These are phyloP conservation scores for Chionodraco myersi DNA, from an alignment of 2,113 vertebrate genomes.

Conservation along the genomic window DNA sequence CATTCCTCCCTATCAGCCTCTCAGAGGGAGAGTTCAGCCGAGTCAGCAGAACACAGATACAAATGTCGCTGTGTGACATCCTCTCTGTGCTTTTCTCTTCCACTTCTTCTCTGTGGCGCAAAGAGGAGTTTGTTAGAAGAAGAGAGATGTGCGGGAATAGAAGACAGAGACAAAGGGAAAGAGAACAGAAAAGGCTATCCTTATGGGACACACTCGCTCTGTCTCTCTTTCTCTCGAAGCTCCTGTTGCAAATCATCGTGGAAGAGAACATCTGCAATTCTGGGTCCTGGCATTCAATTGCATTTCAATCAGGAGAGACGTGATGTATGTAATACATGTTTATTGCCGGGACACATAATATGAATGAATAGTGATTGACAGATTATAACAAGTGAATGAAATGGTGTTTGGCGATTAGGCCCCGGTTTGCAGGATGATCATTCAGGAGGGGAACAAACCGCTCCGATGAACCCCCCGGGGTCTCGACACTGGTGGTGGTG, in stretches of 20 bases:
- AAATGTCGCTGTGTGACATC: constrained; percentile 74
- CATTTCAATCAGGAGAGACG: background rate
- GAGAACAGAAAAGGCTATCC: constrained; percentile 36
- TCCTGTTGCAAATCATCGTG: constrained; percentile 46
- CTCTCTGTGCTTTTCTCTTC: constrained; percentile 46
- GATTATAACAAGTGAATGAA: no score
- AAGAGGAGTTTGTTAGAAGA: constrained; percentile 31
- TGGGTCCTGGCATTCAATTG: constrained; percentile 34
- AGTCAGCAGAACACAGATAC: constrained; percentile 79
- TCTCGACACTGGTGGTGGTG: no score
- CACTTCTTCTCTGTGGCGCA: constrained; percentile 45
- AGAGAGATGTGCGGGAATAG: constrained; percentile 26
- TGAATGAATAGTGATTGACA: no score
- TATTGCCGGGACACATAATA: no score
- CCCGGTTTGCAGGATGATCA: no score
- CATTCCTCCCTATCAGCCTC: constrained; percentile 81
- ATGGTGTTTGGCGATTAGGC: no score
- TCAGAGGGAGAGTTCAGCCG: constrained; percentile 77
- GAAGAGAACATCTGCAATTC: constrained; percentile 30
- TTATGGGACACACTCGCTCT: constrained; percentile 24
- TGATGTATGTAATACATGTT: no score
- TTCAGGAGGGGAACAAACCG: no score
- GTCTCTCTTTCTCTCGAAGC: constrained; percentile 17
- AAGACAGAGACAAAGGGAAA: constrained; percentile 36
- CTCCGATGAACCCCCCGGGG: no score